Evolutionary conservation across 1,140 invertebrate genomes (phyloP).

Genomic region (Sinonovacula constricta): DNA sequence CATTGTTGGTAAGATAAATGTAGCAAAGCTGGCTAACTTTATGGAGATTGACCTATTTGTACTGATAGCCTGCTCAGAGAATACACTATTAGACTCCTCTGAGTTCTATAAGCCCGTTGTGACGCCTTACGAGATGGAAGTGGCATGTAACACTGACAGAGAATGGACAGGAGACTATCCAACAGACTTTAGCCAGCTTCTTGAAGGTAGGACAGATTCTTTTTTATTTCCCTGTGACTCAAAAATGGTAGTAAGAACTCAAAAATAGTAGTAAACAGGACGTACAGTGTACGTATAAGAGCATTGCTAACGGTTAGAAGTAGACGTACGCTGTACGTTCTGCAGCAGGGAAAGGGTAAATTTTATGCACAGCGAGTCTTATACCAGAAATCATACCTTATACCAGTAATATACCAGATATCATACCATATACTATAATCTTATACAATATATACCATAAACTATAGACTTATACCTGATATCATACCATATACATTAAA

Average conservation of each 20-base stretch:
- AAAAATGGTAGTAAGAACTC: too few relatives aligned
- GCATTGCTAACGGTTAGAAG: too few relatives aligned
- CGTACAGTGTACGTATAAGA: too few relatives aligned
- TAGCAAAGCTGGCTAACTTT: conserved; percentile 95
- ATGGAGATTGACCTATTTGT: conserved; percentile 95
- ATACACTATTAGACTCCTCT: conserved; percentile 87
- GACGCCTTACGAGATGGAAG: conserved; percentile 94
- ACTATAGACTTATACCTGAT: too few relatives aligned
- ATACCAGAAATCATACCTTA: neutral
- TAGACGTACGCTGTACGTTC: too few relatives aligned
- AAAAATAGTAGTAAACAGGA: too few relatives aligned
- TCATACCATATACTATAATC: too few relatives aligned
- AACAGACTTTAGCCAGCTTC: conserved; percentile 87
- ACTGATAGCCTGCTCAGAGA: conserved; percentile 93
- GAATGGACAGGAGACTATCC: conserved; percentile 83
- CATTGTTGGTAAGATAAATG: conserved; percentile 94
- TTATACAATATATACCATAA: too few relatives aligned
- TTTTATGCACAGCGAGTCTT: neutral
- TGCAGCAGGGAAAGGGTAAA: too few relatives aligned
- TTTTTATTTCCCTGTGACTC: neutral
- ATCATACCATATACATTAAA: too few relatives aligned
- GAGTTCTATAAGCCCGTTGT: conserved; percentile 94
- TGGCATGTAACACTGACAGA: conserved; percentile 86
- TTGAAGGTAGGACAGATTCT: conserved; percentile 82
- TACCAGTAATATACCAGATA: too few relatives aligned